These are phyloP conservation scores for Cerastis rubricosa DNA, from an alignment of 2,888 invertebrate genomes.

Conservation along the genomic window DNA sequence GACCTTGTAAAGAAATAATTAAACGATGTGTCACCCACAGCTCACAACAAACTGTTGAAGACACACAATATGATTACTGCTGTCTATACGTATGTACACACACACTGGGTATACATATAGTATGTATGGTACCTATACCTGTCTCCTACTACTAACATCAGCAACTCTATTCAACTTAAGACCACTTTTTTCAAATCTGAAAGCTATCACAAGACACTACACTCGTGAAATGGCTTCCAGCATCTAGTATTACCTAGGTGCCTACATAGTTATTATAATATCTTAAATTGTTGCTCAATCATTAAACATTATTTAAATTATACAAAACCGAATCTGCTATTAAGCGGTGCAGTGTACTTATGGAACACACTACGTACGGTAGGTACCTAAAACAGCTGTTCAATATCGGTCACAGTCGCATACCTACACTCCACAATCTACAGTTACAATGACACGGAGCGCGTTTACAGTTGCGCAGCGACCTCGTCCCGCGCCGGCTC, in stretches of 20 bases:
- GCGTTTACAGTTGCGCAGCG: constrained; percentile 1
- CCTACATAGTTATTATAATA: not conserved
- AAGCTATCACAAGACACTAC: not conserved
- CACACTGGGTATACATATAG: no score
- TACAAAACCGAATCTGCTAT: not conserved
- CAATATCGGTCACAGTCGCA: not conserved
- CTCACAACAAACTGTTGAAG: not conserved
- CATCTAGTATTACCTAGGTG: not conserved
- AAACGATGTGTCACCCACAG: not conserved
- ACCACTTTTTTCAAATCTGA: not conserved
- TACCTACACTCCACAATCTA: constrained; percentile 4
- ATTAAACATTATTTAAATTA: not conserved
- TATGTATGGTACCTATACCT: not conserved
- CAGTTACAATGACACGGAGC: constrained; percentile 10
- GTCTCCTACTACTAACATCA: not conserved
- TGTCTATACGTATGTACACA: not conserved
- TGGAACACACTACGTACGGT: not conserved
- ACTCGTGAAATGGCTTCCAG: not conserved
- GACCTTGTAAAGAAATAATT: not conserved
- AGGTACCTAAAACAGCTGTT: constrained; percentile 16
- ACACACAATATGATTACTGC: not conserved
- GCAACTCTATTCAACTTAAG: not conserved
- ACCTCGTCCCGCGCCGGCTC: not conserved
- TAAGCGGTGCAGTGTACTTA: not conserved
- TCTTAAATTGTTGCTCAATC: not conserved